Percentiles rank a stretch among this genome's conserved stretches.
These are phyloP conservation scores for Hydrolagus affinis DNA, from an alignment of 2,113 vertebrate species.

Conservation along the genomic window DNA sequence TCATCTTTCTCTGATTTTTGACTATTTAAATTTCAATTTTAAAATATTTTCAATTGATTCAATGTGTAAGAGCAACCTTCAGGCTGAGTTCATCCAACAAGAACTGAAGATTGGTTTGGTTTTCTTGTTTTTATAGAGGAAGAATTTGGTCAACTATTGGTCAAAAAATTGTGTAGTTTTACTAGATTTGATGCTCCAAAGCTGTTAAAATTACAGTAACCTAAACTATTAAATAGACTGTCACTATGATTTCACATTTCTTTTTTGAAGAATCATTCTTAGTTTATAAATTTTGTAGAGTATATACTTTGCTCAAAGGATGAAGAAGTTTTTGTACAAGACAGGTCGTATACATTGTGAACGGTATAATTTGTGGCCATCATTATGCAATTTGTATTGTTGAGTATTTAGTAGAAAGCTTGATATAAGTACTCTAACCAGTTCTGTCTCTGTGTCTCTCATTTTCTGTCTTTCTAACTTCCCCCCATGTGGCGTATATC, in stretches of 20 bases:
- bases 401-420: neutral
- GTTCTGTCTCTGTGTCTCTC: neutral
- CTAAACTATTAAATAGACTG: neutral
- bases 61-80: neutral
- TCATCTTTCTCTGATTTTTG: neutral
- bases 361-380: neutral
- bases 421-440: neutral
- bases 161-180: no score
- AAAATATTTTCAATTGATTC: neutral
- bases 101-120: neutral
- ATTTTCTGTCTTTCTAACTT: no score
- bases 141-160: neutral
- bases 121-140: neutral
- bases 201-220: neutral
- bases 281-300: neutral
- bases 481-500: no score
- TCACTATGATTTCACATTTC: neutral
- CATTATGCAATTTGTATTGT: neutral
- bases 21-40: neutral
- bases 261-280: neutral
- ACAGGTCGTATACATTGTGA: no score
- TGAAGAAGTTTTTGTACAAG: neutral
- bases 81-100: neutral
- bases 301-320: neutral
- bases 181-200: neutral